These are phyloP conservation scores for Cantharis lateralis DNA, from an alignment of 2,888 invertebrate species.

Conservation along the genomic window DNA sequence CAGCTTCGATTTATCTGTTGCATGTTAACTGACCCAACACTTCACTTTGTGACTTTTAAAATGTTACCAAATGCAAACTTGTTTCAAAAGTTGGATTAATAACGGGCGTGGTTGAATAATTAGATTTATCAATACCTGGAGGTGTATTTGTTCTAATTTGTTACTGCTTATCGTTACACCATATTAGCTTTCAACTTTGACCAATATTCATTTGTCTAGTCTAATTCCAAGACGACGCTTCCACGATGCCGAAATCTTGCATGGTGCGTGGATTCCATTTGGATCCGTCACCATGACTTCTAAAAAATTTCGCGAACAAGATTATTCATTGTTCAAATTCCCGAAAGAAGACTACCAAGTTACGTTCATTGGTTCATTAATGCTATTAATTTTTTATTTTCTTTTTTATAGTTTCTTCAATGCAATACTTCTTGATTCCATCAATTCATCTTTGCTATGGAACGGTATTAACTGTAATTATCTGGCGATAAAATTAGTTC, in stretches of 20 bases:
- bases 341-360: background rate
- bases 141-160: background rate
- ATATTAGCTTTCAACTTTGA: background rate
- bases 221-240: background rate
- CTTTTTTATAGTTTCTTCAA: background rate
- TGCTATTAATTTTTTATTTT: background rate
- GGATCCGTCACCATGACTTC: background rate
- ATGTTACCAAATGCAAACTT: background rate
- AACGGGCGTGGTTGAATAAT: slow-evolving; percentile 1
- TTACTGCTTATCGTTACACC: background rate
- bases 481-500: background rate
- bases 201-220: background rate
- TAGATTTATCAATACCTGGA: background rate
- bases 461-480: background rate
- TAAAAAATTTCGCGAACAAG: background rate
- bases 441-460: background rate
- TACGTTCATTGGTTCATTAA: background rate
- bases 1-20: background rate
- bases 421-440: background rate
- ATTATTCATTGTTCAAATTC: background rate
- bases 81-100: slow-evolving; percentile 5
- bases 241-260: background rate
- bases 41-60: slow-evolving; percentile 14
- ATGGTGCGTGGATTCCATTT: background rate
- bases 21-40: slow-evolving; percentile 13